Conservation (phyloP, 2,888 invertebrate genomes). For the Aphidius colemani region DNA sequence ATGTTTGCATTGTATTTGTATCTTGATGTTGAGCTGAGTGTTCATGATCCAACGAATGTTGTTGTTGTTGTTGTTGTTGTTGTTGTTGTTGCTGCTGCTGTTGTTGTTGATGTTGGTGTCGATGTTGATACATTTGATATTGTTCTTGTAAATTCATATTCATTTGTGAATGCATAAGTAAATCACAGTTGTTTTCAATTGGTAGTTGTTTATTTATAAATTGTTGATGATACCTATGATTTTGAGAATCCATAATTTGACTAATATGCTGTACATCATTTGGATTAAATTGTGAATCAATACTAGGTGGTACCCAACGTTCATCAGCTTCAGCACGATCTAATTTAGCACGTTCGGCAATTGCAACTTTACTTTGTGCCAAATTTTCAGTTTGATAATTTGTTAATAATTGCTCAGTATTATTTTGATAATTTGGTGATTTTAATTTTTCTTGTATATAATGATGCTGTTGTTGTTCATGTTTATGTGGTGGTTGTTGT, state of each 20-base stretch:
- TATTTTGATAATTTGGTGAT: slow-evolving; percentile 44
- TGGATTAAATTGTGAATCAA: slow-evolving; percentile 52
- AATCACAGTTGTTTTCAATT: slow-evolving; percentile 42
- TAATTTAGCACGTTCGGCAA: slow-evolving; percentile 58
- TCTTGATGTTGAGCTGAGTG: slow-evolving; percentile 46
- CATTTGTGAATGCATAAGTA: slow-evolving; percentile 47
- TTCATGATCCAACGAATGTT: slow-evolving; percentile 45
- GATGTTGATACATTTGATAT: slow-evolving; percentile 41
- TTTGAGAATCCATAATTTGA: slow-evolving; percentile 53
- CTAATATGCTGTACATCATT: slow-evolving; percentile 49
- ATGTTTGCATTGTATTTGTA: slow-evolving; percentile 38
- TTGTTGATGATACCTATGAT: slow-evolving; percentile 52
- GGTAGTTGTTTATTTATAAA: slow-evolving; percentile 50
- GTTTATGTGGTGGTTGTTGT: slow-evolving; percentile 17
- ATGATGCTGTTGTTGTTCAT: slow-evolving; percentile 24
- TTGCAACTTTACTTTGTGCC: slow-evolving; percentile 54
- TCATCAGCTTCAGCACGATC: slow-evolving; percentile 64
- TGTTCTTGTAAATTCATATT: slow-evolving; percentile 52
- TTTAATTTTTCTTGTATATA: slow-evolving; percentile 51
- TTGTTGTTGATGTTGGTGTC: slow-evolving; percentile 27
- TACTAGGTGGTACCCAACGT: slow-evolving; percentile 69
- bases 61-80: slow-evolving; percentile 39
- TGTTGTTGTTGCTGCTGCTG: slow-evolving; percentile 34
- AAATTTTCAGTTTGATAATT: slow-evolving; percentile 54
- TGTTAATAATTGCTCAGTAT: slow-evolving; percentile 43